Conservation (phyloP, 1,140 invertebrate species). For the Dreissena rostriformis region DNA sequence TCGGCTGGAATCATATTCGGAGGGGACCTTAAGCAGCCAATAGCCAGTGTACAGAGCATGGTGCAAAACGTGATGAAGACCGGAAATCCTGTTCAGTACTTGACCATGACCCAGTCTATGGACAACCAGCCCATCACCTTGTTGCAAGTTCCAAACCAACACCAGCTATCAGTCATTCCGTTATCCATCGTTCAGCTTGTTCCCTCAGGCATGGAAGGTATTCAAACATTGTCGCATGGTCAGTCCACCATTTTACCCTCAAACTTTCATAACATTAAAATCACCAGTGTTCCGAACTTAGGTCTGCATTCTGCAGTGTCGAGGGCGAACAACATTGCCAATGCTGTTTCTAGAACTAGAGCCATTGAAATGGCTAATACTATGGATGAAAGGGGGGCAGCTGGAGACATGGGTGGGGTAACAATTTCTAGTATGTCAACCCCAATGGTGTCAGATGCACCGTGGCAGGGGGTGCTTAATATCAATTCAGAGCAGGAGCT, state of each 20-base stretch:
- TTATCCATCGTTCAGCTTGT: constrained; percentile 24
- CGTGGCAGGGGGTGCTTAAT: constrained; percentile 49
- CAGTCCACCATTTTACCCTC: not conserved
- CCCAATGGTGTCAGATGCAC: constrained; percentile 38
- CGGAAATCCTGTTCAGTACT: not conserved
- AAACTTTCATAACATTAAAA: not conserved
- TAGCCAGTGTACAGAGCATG: not conserved
- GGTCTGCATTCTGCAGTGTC: not conserved
- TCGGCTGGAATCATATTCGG: not conserved
- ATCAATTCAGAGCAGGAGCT: constrained; percentile 55
- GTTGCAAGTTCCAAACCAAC: constrained; percentile 8
- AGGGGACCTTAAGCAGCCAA: not conserved
- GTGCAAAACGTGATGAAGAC: constrained; percentile 2
- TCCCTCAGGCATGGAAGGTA: not conserved
- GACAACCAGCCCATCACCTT: not conserved
- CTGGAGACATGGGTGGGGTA: not conserved
- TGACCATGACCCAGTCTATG: not conserved
- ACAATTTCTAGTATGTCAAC: constrained; percentile 3
- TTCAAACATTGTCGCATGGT: not conserved
- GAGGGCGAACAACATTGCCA: not conserved
- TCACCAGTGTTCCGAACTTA: not conserved
- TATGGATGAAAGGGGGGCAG: constrained; percentile 45
- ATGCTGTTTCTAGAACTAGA: not conserved
- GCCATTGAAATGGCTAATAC: constrained; percentile 25
- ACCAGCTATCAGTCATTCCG: constrained; percentile 15